These are phyloP conservation scores for Xyliphius kryptos DNA, from an alignment of 2,113 vertebrate species.

Conservation along the genomic window DNA sequence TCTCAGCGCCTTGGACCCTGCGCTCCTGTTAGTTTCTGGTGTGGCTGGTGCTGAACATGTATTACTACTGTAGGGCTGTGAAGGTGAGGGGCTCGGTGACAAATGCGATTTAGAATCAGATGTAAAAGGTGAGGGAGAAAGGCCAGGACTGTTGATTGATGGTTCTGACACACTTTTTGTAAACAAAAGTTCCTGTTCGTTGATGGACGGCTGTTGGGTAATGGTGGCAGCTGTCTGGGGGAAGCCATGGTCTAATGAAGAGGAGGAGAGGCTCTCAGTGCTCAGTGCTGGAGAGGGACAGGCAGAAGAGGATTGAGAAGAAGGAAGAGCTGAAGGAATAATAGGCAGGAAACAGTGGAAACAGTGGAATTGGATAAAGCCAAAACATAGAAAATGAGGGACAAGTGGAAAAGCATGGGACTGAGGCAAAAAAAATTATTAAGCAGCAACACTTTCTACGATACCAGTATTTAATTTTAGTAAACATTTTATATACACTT, in stretches of 20 bases:
- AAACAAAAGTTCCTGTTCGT: constrained; percentile 26
- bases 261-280: constrained; percentile 80
- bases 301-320: constrained; percentile 81
- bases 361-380: no score
- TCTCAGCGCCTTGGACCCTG: constrained; percentile 34
- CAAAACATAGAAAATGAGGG: no score
- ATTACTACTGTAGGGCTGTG: constrained; percentile 42
- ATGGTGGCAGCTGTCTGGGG: constrained; percentile 51
- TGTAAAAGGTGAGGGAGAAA: constrained; percentile 44
- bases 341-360: no score
- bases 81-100: constrained; percentile 37
- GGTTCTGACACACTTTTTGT: constrained; percentile 79
- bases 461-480: no score
- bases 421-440: no score
- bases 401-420: no score
- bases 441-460: no score
- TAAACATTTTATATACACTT: no score
- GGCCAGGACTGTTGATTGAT: constrained; percentile 68
- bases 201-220: not conserved
- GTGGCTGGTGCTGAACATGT: constrained; percentile 67
- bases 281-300: constrained; percentile 88
- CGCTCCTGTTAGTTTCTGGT: constrained; percentile 60
- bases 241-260: constrained; percentile 67
- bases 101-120: constrained; percentile 41
- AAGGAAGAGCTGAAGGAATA: constrained; percentile 52